Conservation (phyloP, 2,888 invertebrate genomes). For the Phania funesta region DNA sequence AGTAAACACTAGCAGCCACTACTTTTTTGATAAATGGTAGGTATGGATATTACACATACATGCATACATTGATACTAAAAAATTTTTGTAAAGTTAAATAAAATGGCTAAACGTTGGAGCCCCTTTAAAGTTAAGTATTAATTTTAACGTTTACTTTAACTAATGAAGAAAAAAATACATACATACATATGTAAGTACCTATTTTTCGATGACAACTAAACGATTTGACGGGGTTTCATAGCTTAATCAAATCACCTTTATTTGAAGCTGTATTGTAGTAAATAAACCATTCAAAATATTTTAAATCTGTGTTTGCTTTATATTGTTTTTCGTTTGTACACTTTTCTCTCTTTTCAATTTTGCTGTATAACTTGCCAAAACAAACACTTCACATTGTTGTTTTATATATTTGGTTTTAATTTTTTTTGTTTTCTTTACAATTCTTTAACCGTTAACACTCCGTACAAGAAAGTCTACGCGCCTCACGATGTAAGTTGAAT, state of each 20-base stretch:
- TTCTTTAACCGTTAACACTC: slow-evolving; percentile 20
- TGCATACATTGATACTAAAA: slow-evolving; percentile 9
- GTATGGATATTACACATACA: too few relatives aligned
- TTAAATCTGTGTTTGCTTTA: not conserved
- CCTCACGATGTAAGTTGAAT: slow-evolving; percentile 38
- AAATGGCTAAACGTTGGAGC: not conserved
- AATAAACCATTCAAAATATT: not conserved
- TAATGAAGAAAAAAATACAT: not conserved
- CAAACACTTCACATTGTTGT: slow-evolving; percentile 6
- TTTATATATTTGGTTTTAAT: too few relatives aligned
- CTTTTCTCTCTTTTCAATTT: not conserved
- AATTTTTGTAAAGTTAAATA: not conserved
- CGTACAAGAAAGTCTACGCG: too few relatives aligned
- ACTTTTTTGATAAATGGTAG: too few relatives aligned
- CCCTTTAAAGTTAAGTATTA: not conserved
- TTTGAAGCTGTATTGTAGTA: not conserved
- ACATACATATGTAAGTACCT: not conserved
- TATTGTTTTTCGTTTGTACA: not conserved
- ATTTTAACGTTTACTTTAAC: not conserved
- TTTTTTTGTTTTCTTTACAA: not conserved
- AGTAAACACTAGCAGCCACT: too few relatives aligned
- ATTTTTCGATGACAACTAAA: too few relatives aligned
- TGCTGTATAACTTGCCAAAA: slow-evolving; percentile 42
- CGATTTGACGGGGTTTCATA: not conserved
- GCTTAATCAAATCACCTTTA: slow-evolving; percentile 23